These are phyloP conservation scores for Forficula auricularia DNA, from an alignment of 1,140 invertebrate genomes.

Conservation along the genomic window DNA sequence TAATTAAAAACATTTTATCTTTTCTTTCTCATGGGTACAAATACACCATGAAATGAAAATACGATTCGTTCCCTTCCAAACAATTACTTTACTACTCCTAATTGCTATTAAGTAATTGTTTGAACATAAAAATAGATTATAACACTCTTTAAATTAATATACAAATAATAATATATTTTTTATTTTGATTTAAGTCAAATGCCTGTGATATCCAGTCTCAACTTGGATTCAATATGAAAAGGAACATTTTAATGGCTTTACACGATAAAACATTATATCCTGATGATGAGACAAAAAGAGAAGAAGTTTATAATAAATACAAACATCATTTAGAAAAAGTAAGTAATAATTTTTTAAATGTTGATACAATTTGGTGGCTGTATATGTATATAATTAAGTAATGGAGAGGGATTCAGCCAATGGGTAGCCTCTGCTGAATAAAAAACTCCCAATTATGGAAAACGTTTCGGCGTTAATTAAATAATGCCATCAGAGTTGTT, in stretches of 20 bases:
- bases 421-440: not conserved
- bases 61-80: no score
- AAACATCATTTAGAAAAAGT: conserved; percentile 62
- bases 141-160: no score
- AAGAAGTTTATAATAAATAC: conserved; percentile 67
- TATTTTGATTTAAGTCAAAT: conserved; percentile 40
- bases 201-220: conserved; percentile 73
- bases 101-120: no score
- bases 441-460: not conserved
- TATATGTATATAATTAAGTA: conserved; percentile 10
- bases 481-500: not conserved
- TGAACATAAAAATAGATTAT: no score
- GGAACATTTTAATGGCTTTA: conserved; percentile 62
- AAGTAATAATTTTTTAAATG: conserved; percentile 24
- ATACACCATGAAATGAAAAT: no score
- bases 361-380: conserved; percentile 9
- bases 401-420: not conserved
- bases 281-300: conserved; percentile 47
- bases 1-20: no score
- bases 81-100: no score
- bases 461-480: not conserved
- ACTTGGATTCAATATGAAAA: conserved; percentile 64
- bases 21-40: no score
- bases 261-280: conserved; percentile 54
- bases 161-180: no score